Conservation (phyloP, 2,797 vertebrate genomes). For the Characodon lateralis region DNA sequence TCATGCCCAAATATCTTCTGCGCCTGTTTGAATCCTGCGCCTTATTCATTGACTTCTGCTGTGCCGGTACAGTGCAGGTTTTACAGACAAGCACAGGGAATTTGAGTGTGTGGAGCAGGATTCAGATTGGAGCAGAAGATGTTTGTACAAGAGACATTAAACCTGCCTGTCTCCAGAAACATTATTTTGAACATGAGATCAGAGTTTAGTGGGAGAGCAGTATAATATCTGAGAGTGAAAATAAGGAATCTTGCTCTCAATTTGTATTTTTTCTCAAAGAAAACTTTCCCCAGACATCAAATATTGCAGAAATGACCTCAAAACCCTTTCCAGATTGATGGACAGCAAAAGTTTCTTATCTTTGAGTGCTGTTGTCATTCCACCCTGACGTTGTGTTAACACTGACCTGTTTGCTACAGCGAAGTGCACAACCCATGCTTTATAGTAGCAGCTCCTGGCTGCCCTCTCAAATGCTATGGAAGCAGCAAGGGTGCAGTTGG, state of each 20-base stretch:
- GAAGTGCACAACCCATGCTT: no score
- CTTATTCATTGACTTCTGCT: neutral
- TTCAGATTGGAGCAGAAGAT: no score
- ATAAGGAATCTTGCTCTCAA: no score
- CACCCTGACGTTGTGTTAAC: neutral
- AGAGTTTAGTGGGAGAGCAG: no score
- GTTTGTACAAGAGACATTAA: no score
- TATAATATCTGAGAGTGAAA: no score
- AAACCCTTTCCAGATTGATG: neutral
- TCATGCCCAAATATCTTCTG: no score
- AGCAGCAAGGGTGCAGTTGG: neutral
- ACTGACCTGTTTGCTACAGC: no score
- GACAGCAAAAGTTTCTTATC: neutral
- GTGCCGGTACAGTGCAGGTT: neutral
- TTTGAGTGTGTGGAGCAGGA: neutral
- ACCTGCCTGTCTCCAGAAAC: neutral
- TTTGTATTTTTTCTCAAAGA: no score
- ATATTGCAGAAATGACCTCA: no score
- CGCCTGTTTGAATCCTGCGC: no score
- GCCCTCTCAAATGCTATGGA: neutral
- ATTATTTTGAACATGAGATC: neutral
- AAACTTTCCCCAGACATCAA: no score
- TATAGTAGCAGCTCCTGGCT: neutral
- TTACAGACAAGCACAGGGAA: neutral
- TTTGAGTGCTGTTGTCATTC: neutral